Evolutionary conservation across 2,113 vertebrate species (phyloP).

Genomic region (Dasyornis broadbenti): DNA sequence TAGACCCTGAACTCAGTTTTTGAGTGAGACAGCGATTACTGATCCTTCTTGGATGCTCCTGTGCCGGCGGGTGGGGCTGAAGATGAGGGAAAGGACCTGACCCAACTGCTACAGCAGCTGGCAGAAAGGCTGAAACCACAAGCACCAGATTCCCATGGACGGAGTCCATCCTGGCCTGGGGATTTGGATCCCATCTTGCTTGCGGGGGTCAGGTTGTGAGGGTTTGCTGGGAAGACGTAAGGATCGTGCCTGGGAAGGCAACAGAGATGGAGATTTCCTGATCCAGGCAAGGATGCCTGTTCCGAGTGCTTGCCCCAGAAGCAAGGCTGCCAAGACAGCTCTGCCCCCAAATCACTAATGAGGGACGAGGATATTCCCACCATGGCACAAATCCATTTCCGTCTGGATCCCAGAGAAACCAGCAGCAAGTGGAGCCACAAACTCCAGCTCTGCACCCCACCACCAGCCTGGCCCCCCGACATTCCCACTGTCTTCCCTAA

Average conservation of each 20-base stretch:
- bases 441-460: no score
- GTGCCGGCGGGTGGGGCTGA: neutral
- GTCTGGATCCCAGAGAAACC: neutral
- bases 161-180: neutral
- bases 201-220: fast-evolving
- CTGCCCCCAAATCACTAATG: neutral
- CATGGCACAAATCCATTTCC: neutral
- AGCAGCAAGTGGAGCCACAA: fast-evolving
- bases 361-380: neutral
- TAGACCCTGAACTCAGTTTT: neutral
- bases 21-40: fast-evolving
- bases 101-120: no score
- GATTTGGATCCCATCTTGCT: neutral
- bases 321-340: neutral
- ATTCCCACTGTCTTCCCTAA: fast-evolving
- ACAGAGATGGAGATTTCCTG: neutral
- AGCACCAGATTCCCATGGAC: fast-evolving
- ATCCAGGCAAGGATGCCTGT: no score
- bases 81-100: neutral
- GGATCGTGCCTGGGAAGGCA: neutral
- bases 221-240: fast-evolving
- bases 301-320: fast-evolving
- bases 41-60: neutral
- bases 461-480: neutral
- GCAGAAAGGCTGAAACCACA: neutral